A percentile compares a stretch with the other conserved stretches of the same genome.
Evolutionary conservation across 2,113 vertebrate genomes (phyloP).

Genomic region (Damaliscus lunatus): DNA sequence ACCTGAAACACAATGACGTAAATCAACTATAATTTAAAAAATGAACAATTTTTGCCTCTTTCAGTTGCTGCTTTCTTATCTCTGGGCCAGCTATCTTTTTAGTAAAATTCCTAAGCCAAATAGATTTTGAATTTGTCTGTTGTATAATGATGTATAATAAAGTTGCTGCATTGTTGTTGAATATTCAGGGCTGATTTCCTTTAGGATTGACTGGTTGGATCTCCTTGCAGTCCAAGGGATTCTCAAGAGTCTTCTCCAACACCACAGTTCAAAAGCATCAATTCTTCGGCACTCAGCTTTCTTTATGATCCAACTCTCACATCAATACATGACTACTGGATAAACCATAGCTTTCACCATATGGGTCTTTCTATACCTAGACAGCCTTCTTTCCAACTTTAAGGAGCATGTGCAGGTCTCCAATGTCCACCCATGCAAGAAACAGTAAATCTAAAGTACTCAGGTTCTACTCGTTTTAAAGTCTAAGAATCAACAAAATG

Average conservation of each 20-base stretch:
- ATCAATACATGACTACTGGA: not conserved
- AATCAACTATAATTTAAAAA: not conserved
- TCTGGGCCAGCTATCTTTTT: not conserved
- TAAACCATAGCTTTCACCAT: not conserved
- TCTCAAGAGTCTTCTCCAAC: not conserved
- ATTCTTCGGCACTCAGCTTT: not conserved
- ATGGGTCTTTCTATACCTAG: not conserved
- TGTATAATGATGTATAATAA: not conserved
- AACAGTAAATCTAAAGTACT: conserved; percentile 11
- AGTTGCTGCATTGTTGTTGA: not conserved
- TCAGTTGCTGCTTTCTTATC: not conserved
- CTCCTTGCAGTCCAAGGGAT: not conserved
- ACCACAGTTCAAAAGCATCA: not conserved
- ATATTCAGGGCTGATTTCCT: not conserved
- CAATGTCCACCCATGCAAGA: not conserved
- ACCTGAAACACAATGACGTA: not conserved
- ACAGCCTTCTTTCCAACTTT: not conserved
- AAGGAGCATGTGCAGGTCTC: not conserved
- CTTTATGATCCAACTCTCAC: not conserved
- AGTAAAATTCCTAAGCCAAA: not conserved
- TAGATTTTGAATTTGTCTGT: not conserved
- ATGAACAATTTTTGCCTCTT: not conserved
- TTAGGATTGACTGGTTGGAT: not conserved
- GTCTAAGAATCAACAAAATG: conserved; percentile 21
- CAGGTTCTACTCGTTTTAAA: not conserved